phyloP scores from a whole-genome alignment of 2,888 invertebrate genomes.

The Zelleria hepariella region DNA sequence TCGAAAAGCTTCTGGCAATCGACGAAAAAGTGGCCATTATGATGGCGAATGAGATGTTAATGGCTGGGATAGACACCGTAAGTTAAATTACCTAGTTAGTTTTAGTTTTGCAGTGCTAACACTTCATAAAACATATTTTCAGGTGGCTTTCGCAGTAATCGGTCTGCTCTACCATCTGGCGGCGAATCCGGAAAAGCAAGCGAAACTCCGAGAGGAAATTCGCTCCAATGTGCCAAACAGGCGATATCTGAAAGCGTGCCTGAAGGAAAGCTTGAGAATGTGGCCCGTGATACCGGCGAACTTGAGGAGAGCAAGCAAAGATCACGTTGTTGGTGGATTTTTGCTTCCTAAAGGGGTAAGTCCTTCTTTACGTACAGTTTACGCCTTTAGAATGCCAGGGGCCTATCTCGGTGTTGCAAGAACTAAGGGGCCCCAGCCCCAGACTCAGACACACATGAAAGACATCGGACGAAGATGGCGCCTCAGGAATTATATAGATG shows the following conservation, averaged over 20 bases:
- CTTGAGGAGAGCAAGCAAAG: slow-evolving; percentile 45
- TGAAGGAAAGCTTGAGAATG: slow-evolving; percentile 74
- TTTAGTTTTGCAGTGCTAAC: neutral
- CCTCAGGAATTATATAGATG: too few relatives aligned
- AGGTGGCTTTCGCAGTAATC: slow-evolving; percentile 53
- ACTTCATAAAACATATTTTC: slow-evolving; percentile 13
- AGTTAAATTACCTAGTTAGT: slow-evolving; percentile 17
- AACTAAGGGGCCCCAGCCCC: too few relatives aligned
- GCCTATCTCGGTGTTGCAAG: too few relatives aligned
- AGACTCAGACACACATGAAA: too few relatives aligned
- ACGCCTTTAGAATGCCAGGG: too few relatives aligned
- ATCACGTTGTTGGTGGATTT: slow-evolving; percentile 52
- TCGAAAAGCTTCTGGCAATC: slow-evolving; percentile 75
- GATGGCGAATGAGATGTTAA: slow-evolving; percentile 79
- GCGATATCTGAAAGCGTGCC: slow-evolving; percentile 72
- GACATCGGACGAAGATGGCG: too few relatives aligned
- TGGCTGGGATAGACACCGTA: slow-evolving; percentile 82
- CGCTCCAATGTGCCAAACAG: slow-evolving; percentile 27
- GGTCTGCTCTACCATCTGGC: slow-evolving; percentile 70
- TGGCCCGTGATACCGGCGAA: slow-evolving; percentile 48
- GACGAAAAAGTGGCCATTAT: slow-evolving; percentile 74
- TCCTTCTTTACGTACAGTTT: too few relatives aligned
- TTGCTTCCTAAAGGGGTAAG: slow-evolving; percentile 56
- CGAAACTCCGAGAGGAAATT: slow-evolving; percentile 52
- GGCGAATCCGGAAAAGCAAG: slow-evolving; percentile 63